Evolutionary conservation across 2,797 vertebrate genomes (phyloP), one percentile per base, ranked within the genome.

Genomic region (Streptopelia turtur): DNA sequence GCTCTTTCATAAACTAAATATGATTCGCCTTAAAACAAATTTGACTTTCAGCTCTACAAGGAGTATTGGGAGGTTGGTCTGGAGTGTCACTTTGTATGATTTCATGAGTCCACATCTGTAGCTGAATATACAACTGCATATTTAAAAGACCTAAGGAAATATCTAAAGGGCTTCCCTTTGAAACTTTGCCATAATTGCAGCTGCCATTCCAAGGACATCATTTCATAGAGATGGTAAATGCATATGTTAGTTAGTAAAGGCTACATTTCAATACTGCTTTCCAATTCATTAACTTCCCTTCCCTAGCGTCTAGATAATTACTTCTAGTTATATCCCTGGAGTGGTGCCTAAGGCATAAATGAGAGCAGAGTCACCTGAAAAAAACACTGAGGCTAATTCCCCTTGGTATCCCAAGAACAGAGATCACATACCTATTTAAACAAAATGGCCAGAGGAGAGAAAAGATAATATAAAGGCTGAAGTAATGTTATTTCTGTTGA

Each of bases 221-320:
- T 84, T 61, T 79, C 83, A 80, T 12, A 83, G 30, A 90, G 31
- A 33, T 13, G 7, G 76, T 77, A 89, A 93, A 56, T 64, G 53
- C 35, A 74, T 39, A 61, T 83, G 31, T 60, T 83, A 95, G 76
- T 77, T 80, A 89, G 41, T 31, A 83, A 74, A 76, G 75, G 55
- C 69, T 94, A 52, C 18, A 77, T 92, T 97, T 96, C 87, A 85
- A 90, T 83, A 68, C 21, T 78, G 35, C 53, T 95, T 94, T 93
- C 88, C 79, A 96, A 65, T 76, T 96, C 83, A 96, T 97, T 96
- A 95, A 85, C 69, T 94, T 86, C 57, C 20, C 30, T 95, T 92
- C 82, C 91, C 84, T 61, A 49, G 63, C 41, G 89, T 89, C 50
- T 78, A 90, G 74, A 90, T 91, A 96, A 96, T 95, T 96, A 82